Evolutionary conservation across 2,113 vertebrate genomes (phyloP).

Genomic region (Leucosticte australis): DNA sequence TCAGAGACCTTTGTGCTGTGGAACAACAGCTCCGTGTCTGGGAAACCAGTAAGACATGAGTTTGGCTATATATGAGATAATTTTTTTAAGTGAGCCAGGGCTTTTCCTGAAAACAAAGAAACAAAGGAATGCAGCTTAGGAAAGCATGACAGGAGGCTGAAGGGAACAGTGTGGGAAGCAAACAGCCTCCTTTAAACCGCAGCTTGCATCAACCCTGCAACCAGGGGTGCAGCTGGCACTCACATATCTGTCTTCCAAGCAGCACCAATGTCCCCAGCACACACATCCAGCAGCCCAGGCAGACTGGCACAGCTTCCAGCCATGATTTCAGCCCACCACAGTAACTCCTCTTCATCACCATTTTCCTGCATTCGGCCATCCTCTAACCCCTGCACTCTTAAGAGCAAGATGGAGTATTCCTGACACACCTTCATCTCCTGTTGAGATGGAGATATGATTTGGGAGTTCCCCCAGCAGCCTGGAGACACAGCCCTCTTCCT

Average conservation of each 20-base stretch:
- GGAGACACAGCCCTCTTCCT: not conserved
- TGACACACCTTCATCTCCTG: not conserved
- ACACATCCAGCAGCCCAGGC: accelerated
- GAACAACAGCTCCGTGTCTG: not conserved
- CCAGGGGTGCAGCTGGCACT: not conserved
- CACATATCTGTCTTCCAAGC: not conserved
- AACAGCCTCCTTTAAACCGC: not conserved
- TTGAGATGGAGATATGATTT: not conserved
- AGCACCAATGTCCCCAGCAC: not conserved
- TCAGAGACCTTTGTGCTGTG: not conserved
- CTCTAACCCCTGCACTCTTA: not conserved
- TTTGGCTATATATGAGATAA: not conserved
- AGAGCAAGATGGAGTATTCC: not conserved
- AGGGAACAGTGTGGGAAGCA: not conserved
- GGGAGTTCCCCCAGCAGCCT: not conserved
- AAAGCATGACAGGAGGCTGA: not conserved
- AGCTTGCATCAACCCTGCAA: not conserved
- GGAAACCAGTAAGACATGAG: not conserved
- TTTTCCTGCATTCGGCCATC: not conserved
- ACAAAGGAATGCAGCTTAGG: not conserved
- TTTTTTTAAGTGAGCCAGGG: not conserved
- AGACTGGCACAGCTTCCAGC: not conserved
- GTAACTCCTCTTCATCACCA: not conserved
- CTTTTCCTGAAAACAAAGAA: not conserved
- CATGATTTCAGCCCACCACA: not conserved